A percentile compares a stretch with the other conserved stretches of the same genome.
phyloP scores from a whole-genome alignment of 1,140 invertebrate genomes.

The Conus ventricosus region DNA sequence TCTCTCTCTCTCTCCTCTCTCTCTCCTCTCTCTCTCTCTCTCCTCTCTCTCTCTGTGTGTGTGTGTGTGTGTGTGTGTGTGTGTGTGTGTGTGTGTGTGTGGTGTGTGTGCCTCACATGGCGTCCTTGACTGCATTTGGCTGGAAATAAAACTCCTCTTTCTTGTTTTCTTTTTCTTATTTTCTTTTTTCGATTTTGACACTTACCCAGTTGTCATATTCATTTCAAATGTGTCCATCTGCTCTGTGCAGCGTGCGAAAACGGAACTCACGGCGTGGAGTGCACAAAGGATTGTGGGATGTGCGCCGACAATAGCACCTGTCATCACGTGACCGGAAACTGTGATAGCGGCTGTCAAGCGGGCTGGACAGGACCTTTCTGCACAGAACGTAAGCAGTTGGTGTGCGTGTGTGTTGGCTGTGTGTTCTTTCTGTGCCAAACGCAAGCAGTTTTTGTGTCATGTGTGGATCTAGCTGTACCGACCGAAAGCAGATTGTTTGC shows the following conservation, averaged over 20 bases:
- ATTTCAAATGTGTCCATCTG: background rate
- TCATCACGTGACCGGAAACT: constrained; percentile 52
- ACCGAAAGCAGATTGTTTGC: no score
- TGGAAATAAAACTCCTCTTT: background rate
- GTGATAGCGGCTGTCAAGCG: constrained; percentile 46
- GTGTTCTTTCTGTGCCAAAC: no score
- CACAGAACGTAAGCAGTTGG: constrained; percentile 47
- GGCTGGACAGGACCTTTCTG: constrained; percentile 56
- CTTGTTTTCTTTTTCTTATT: background rate
- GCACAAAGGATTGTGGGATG: constrained; percentile 49
- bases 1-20: no score
- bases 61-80: background rate
- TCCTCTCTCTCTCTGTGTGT: no score
- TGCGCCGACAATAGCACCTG: constrained; percentile 50
- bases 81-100: constrained; percentile 8
- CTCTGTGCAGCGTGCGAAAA: constrained; percentile 50
- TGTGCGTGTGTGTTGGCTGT: no score
- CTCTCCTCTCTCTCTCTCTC: no score
- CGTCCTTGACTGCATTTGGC: background rate
- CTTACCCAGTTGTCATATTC: background rate
- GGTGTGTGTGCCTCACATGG: background rate
- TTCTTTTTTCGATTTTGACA: no score
- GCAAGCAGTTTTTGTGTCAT: no score
- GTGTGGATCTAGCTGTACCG: no score
- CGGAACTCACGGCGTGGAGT: constrained; percentile 54